A percentile compares a stretch with the other conserved stretches of the same genome.
phyloP scores from a whole-genome alignment of 53 echinoderm and acorn worm genomes.

The Echinometra lucunter region DNA sequence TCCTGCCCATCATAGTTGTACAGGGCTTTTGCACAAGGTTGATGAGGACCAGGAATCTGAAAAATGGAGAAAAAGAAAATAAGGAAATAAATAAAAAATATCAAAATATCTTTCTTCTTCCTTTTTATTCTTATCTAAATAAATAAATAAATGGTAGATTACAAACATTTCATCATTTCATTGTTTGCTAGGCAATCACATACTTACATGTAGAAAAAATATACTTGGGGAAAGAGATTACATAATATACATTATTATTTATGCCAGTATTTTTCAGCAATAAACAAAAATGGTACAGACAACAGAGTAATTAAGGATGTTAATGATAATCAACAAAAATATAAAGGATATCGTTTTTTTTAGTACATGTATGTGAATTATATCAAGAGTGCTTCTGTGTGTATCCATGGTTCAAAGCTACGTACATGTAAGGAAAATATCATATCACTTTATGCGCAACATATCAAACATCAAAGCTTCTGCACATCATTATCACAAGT shows the following conservation, averaged over 20 bases:
- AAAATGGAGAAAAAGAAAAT: constrained; percentile 28
- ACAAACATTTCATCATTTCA: neutral
- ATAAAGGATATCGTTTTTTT: neutral
- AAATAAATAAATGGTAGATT: neutral
- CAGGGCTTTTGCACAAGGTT: constrained; percentile 93
- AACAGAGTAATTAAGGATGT: neutral
- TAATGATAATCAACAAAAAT: neutral
- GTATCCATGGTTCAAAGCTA: too few species aligned
- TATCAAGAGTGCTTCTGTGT: too few species aligned
- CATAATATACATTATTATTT: too few species aligned
- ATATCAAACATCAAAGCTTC: neutral
- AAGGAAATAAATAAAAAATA: neutral
- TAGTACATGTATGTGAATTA: too few species aligned
- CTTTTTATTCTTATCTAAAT: neutral
- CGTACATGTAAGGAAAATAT: too few species aligned
- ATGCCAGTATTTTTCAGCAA: too few species aligned
- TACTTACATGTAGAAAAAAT: too few species aligned
- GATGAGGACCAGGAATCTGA: constrained; percentile 80
- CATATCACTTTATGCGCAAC: too few species aligned
- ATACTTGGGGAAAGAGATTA: too few species aligned
- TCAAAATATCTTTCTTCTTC: too few species aligned
- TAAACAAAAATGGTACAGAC: too few species aligned
- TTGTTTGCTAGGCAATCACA: too few species aligned
- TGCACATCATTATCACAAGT: neutral
- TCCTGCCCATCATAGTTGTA: constrained; percentile 94